Conservation (phyloP, 2,797 vertebrate species). For the Bradypodion pumilum region DNA sequence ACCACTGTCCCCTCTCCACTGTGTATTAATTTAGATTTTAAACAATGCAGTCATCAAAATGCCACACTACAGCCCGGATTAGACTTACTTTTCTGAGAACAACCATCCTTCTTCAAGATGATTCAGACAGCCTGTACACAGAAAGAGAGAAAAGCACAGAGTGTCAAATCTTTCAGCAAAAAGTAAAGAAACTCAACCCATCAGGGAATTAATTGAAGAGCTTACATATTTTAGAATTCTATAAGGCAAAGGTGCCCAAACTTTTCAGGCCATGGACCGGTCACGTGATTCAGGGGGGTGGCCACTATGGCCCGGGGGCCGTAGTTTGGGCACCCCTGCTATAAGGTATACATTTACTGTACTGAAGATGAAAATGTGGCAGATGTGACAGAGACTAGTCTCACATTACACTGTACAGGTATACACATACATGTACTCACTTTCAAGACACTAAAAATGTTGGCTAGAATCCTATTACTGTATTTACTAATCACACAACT, state of each 20-base stretch:
- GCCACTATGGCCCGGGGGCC: no score
- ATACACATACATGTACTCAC: neutral
- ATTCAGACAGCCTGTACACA: conserved; percentile 51
- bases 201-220: neutral
- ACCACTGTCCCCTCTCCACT: neutral
- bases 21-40: neutral
- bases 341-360: neutral
- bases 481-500: no score
- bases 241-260: no score
- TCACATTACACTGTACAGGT: neutral
- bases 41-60: neutral
- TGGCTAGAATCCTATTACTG: no score
- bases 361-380: neutral
- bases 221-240: neutral
- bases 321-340: no score
- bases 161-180: conserved; percentile 3
- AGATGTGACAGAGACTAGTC: neutral
- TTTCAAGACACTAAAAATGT: neutral
- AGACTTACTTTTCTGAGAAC: conserved; percentile 70
- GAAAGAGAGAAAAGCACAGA: conserved; percentile 37
- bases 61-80: conserved; percentile 16
- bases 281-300: no score
- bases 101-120: conserved; percentile 63
- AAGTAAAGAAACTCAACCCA: neutral
- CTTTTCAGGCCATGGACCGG: no score